Evolutionary conservation across 2,888 invertebrate genomes (phyloP).

Genomic region (Lasiommata megera): DNA sequence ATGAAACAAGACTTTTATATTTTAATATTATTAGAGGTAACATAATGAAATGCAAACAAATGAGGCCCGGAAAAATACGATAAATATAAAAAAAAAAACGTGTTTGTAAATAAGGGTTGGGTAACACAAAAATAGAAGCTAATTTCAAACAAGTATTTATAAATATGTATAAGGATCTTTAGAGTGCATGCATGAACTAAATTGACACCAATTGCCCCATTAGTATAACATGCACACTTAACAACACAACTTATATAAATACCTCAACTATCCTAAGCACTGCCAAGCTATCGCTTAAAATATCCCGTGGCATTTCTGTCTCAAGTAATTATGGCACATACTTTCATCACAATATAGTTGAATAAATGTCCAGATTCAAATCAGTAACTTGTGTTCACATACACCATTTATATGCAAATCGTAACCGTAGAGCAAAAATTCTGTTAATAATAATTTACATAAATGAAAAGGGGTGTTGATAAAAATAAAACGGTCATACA

Average conservation of each 20-base stretch:
- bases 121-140: too few relatives aligned
- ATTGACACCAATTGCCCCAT: too few relatives aligned
- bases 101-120: too few relatives aligned
- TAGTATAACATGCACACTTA: too few relatives aligned
- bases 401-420: not conserved
- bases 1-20: too few relatives aligned
- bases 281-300: slow-evolving; percentile 85
- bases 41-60: too few relatives aligned
- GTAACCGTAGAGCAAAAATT: not conserved
- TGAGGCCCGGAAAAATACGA: too few relatives aligned
- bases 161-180: not conserved
- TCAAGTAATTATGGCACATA: slow-evolving; percentile 36
- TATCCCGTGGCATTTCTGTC: slow-evolving; percentile 83
- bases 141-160: too few relatives aligned
- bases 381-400: slow-evolving; percentile 11
- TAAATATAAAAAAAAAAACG: too few relatives aligned
- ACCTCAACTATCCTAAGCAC: slow-evolving; percentile 83
- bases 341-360: slow-evolving; percentile 17
- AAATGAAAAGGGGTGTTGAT: slow-evolving; percentile 10
- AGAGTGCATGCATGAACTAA: too few relatives aligned
- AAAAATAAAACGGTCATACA: not conserved
- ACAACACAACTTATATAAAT: slow-evolving; percentile 19
- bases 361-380: not conserved
- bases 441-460: slow-evolving; percentile 1
- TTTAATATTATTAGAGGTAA: too few relatives aligned